phyloP scores from a whole-genome alignment of 30 jellyfish, hydroid and myxozoan species.

The Aurelia coerulea region DNA sequence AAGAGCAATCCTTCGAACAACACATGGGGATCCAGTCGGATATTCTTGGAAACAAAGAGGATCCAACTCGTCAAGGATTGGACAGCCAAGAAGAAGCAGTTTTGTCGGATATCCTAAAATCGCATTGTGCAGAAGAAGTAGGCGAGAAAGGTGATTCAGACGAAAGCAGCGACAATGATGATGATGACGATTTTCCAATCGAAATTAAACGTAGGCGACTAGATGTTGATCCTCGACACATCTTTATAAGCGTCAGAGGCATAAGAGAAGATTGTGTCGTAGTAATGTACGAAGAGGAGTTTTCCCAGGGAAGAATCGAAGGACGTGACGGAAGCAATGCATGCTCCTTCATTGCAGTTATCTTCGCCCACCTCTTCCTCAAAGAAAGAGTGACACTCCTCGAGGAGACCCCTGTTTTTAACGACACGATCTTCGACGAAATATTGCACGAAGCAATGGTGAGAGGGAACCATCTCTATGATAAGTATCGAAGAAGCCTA shows the following conservation, averaged over 20 bases:
- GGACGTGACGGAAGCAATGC: slow-evolving; percentile 4
- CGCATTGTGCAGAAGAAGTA: too few relatives aligned
- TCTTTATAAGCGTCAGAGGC: background rate
- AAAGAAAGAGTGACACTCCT: background rate
- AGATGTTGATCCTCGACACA: background rate
- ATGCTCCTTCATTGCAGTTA: slow-evolving; percentile 6
- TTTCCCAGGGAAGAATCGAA: background rate
- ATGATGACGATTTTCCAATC: background rate
- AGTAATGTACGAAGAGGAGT: background rate
- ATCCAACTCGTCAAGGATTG: background rate
- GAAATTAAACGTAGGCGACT: slow-evolving; percentile 1
- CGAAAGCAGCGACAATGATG: background rate
- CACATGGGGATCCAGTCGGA: background rate
- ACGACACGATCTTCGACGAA: background rate
- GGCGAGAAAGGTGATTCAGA: background rate
- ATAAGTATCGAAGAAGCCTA: slow-evolving; percentile 3
- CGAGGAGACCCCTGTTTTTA: background rate
- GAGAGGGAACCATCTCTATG: background rate
- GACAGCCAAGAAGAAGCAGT: background rate
- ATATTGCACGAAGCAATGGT: background rate
- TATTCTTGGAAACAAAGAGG: background rate
- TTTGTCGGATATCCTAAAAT: too few relatives aligned
- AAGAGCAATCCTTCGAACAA: background rate
- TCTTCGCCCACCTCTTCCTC: background rate
- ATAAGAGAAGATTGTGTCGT: background rate